A percentile compares a stretch with the other conserved stretches of the same genome.
phyloP scores from a whole-genome alignment of 2,888 invertebrate species.

The Leucophenga maculata region DNA sequence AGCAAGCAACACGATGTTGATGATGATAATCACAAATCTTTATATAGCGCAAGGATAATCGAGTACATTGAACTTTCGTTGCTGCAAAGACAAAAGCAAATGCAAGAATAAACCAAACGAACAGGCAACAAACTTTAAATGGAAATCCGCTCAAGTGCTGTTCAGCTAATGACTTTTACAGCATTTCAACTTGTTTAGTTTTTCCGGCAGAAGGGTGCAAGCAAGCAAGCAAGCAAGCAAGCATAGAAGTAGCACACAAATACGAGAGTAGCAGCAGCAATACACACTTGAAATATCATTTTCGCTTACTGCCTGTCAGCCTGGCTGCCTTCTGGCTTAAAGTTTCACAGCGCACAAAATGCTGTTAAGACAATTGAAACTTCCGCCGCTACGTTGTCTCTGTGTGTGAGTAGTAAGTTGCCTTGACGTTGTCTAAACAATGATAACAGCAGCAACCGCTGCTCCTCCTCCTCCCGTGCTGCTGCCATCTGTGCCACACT shows the following conservation, averaged over 20 bases:
- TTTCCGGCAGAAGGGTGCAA: too few species aligned
- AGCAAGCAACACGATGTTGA: too few species aligned
- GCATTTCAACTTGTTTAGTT: too few species aligned
- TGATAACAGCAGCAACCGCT: background rate
- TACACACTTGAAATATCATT: too few species aligned
- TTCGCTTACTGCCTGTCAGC: background rate
- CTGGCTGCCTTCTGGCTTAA: background rate
- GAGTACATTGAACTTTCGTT: too few species aligned
- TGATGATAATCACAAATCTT: too few species aligned
- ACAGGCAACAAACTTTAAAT: background rate
- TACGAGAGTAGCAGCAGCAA: too few species aligned
- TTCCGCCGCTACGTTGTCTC: background rate
- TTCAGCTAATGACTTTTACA: too few species aligned
- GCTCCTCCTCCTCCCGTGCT: background rate
- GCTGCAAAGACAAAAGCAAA: background rate
- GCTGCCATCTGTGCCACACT: background rate
- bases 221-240: too few species aligned
- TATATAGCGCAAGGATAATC: too few species aligned
- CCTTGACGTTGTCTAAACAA: background rate
- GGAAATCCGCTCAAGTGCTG: too few species aligned
- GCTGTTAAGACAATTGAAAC: slow-evolving; percentile 12
- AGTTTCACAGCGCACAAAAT: slow-evolving; percentile 1
- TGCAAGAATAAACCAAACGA: background rate
- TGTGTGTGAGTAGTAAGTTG: background rate
- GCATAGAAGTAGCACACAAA: too few species aligned